phyloP scores from a whole-genome alignment of 2,888 invertebrate genomes.

The Orthosia cruda region DNA sequence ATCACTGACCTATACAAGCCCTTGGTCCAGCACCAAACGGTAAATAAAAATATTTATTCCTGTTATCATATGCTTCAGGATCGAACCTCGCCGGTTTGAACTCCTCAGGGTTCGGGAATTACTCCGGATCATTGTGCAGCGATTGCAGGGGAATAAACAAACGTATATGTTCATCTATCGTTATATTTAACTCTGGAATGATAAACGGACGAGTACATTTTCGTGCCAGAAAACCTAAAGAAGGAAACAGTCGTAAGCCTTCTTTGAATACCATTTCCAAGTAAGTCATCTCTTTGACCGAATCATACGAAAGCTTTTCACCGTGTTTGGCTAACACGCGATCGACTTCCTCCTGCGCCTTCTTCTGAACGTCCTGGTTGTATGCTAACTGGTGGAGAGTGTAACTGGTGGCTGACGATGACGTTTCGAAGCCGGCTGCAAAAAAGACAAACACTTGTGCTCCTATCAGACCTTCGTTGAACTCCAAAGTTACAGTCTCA shows the following conservation, averaged over 20 bases:
- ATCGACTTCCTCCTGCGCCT: constrained; percentile 78
- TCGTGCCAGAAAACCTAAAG: constrained; percentile 70
- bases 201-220: constrained; percentile 65
- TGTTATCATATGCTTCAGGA: constrained; percentile 56
- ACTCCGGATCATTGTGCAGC: constrained; percentile 56
- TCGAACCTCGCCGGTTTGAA: constrained; percentile 70
- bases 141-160: constrained; percentile 64
- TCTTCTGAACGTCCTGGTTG: constrained; percentile 78
- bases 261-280: constrained; percentile 75
- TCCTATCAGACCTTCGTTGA: constrained; percentile 67
- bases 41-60: constrained; percentile 61
- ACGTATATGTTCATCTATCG: constrained; percentile 45
- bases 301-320: constrained; percentile 73
- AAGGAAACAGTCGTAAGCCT: constrained; percentile 71
- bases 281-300: constrained; percentile 74
- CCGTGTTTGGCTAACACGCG: constrained; percentile 69
- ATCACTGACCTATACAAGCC: constrained; percentile 66
- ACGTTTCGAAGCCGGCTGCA: constrained; percentile 83
- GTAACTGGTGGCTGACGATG: constrained; percentile 80
- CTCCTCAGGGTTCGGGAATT: constrained; percentile 66
- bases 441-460: constrained; percentile 79
- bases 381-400: constrained; percentile 80
- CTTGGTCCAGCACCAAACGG: constrained; percentile 69
- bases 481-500: constrained; percentile 64
- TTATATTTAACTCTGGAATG: constrained; percentile 58